Evolutionary conservation across 2,888 invertebrate species (phyloP).

Genomic region (Dasysyrphus tricinctus): DNA sequence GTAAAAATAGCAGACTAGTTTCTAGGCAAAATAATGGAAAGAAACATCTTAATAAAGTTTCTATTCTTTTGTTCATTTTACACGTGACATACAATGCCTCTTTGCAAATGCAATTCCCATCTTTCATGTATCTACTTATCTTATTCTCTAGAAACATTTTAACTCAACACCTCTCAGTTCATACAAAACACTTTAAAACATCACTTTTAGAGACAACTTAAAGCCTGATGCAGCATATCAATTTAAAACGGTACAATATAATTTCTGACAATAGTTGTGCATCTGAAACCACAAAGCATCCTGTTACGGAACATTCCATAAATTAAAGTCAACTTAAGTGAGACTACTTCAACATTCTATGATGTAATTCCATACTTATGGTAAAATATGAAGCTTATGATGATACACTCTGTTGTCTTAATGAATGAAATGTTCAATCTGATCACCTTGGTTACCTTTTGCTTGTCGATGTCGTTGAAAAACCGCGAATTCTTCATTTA

Average conservation of each 20-base stretch:
- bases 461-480: constrained; percentile 32
- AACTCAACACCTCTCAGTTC: neutral
- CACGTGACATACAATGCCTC: neutral
- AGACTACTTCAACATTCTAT: constrained; percentile 20
- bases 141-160: neutral
- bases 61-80: neutral
- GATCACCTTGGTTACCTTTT: constrained; percentile 37
- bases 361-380: constrained; percentile 19
- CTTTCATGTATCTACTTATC: too few species aligned
- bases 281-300: constrained; percentile 42
- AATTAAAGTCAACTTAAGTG: constrained; percentile 13
- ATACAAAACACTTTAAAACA: neutral
- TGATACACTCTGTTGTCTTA: constrained; percentile 41
- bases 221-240: constrained; percentile 7
- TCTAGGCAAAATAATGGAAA: neutral
- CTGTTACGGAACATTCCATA: constrained; percentile 58
- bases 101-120: neutral
- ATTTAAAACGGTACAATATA: constrained; percentile 28
- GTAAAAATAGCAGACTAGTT: too few species aligned
- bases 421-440: constrained; percentile 60
- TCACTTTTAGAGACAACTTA: constrained; percentile 1
- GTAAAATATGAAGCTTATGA: constrained; percentile 15
- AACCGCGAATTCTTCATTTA: constrained; percentile 67
- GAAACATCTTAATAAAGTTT: neutral
- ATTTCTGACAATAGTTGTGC: constrained; percentile 38